Percentiles rank a stretch among this genome's conserved stretches.
phyloP scores from a whole-genome alignment of 2,888 invertebrate species.

The Dusona sp. region DNA sequence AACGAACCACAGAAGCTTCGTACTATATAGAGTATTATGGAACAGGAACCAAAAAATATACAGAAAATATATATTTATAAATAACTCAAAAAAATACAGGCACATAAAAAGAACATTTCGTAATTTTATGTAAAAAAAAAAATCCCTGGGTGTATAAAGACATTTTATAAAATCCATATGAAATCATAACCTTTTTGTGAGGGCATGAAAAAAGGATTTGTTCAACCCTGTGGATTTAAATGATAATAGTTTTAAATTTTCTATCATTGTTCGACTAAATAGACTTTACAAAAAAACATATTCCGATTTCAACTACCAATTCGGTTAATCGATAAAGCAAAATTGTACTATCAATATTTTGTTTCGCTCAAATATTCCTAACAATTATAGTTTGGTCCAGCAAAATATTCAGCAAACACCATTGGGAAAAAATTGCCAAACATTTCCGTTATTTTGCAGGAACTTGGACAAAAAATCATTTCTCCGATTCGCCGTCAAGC shows the following conservation, averaged over 20 bases:
- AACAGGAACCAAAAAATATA: slow-evolving; percentile 17
- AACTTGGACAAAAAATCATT: background rate
- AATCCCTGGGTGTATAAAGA: background rate
- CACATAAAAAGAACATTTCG: background rate
- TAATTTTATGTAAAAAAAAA: background rate
- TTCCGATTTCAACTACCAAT: no score
- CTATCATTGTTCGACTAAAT: background rate
- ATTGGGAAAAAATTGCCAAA: background rate
- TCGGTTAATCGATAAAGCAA: background rate
- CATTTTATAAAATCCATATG: no score
- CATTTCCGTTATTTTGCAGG: background rate
- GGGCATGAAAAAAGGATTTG: background rate
- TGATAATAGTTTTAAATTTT: background rate
- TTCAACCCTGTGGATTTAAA: no score
- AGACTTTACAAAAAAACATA: background rate
- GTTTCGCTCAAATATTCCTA: background rate
- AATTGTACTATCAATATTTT: background rate
- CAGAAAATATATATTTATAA: slow-evolving; percentile 22
- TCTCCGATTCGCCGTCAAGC: background rate
- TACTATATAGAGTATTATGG: slow-evolving; percentile 40
- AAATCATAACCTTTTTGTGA: background rate
- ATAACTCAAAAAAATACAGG: slow-evolving; percentile 23
- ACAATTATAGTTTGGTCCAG: no score
- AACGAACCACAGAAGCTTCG: slow-evolving; percentile 45
- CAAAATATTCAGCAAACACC: background rate